These are phyloP conservation scores for human (Homo sapiens) DNA, from an alignment of 2,113 vertebrate genomes.

Conservation along the genomic window DNA sequence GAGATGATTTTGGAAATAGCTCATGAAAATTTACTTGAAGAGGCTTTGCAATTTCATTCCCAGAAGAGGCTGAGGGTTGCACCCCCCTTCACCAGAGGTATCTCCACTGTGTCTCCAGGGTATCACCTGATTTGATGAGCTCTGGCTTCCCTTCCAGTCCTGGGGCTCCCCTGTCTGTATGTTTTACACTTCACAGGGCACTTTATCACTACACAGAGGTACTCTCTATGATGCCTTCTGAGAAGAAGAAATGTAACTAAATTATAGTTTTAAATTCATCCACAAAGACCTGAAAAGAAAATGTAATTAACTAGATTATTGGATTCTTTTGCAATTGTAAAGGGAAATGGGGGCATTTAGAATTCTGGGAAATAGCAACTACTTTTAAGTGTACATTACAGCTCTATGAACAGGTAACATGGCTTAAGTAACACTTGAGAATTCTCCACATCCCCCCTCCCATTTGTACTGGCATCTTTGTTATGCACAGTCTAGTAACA, in stretches of 20 bases:
- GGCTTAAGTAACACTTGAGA: not conserved
- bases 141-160: not conserved
- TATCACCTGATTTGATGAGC: fast-evolving
- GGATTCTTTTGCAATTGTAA: constrained; percentile 19
- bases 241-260: not conserved
- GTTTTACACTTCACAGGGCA: not conserved
- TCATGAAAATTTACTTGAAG: not conserved
- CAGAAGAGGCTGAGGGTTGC: not conserved
- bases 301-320: not conserved
- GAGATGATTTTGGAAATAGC: not conserved
- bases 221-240: not conserved
- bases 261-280: not conserved
- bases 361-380: not conserved
- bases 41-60: not conserved
- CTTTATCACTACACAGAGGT: not conserved
- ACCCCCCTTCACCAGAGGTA: fast-evolving
- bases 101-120: not conserved
- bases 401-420: not conserved
- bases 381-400: not conserved
- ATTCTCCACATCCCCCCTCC: not conserved
- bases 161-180: not conserved
- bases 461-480: not conserved
- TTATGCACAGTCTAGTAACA: too few relatives aligned
- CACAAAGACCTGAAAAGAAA: not conserved
- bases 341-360: not conserved